Evolutionary conservation across 2,888 invertebrate species (phyloP).

Genomic region (Tethea ocularis): DNA sequence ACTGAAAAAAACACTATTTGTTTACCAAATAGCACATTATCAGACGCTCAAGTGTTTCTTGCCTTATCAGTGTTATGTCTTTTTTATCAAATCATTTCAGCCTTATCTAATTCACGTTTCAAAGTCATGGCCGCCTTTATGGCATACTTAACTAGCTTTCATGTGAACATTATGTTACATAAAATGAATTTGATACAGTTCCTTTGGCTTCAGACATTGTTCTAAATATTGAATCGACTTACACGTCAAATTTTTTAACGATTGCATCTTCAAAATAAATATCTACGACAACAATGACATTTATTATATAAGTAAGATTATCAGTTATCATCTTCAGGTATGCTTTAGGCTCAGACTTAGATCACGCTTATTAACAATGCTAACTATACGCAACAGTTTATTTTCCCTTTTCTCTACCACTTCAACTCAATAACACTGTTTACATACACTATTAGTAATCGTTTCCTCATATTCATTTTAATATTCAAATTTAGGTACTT

Average conservation of each 20-base stretch:
- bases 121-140: conserved; percentile 45
- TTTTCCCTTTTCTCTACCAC: not conserved
- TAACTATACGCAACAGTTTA: not conserved
- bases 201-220: not conserved
- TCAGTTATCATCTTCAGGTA: not conserved
- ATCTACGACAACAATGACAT: not conserved
- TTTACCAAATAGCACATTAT: conserved; percentile 44
- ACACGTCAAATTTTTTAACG: no score
- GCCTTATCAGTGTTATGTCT: conserved; percentile 32
- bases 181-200: not conserved
- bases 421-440: not conserved
- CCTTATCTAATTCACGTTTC: conserved; percentile 41
- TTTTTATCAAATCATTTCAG: conserved; percentile 29
- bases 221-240: no score
- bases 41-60: conserved; percentile 15
- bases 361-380: not conserved
- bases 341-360: not conserved
- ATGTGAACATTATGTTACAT: not conserved
- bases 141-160: conserved; percentile 16
- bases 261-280: not conserved
- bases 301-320: not conserved
- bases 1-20: conserved; percentile 29
- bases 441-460: not conserved
- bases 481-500: not conserved
- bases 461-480: not conserved